Base-by-base conservation (phyloP, 2,113 vertebrate species). In the Tragelaphus scriptus region DNA sequence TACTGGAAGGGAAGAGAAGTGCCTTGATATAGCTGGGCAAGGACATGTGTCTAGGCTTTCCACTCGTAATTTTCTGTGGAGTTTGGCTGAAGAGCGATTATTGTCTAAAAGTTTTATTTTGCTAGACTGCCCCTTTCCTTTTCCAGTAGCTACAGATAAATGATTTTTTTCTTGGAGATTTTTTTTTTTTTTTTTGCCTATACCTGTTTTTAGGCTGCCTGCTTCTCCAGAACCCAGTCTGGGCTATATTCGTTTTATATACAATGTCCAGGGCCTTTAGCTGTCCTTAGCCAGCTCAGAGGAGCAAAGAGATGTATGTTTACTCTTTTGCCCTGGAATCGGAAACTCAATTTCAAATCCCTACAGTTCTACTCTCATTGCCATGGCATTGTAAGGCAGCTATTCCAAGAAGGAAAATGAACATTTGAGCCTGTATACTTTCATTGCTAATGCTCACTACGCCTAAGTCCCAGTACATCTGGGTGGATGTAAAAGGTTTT, bases 31-130 rank as follows among this genome's bases (percentile, higher is more conserved):
- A 75, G 36, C 19, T 55, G 55, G 5, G 40, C 51, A 47, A 61
- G 47, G 5, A 28, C 36, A 21, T 49, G 61, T 19, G 10, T 11
- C 56, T 49, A 47, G 71, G 59, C 21, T 95, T 12, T 59, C 16
- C 6, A 16, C 1, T 88, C 55, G 65, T 49, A 81, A 28, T 63
- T 63, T 23, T n/a, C 84, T 30, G 7, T 19, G 40, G 15, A 28
- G 21, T 82, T 95, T 88, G 65, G 63, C 51, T 68, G 8, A 23
- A 91, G 21, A 87, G 15, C 40, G 47, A 11, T n/a, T 75, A n/a
- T n/a, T 80, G 32, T 81, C 75, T 53, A 61, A 68, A 90, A 32
- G 82, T 61, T 36, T 47, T n/a, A n/a, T 85, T 94, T 53, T 8
- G 19, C 51, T 32, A 49, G 25, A 28, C 12, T 21, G 12, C 40